Percentiles rank a stretch among this genome's conserved stretches.
Evolutionary conservation across 2,797 vertebrate species (phyloP).

Genomic region (Xenopus petersii): DNA sequence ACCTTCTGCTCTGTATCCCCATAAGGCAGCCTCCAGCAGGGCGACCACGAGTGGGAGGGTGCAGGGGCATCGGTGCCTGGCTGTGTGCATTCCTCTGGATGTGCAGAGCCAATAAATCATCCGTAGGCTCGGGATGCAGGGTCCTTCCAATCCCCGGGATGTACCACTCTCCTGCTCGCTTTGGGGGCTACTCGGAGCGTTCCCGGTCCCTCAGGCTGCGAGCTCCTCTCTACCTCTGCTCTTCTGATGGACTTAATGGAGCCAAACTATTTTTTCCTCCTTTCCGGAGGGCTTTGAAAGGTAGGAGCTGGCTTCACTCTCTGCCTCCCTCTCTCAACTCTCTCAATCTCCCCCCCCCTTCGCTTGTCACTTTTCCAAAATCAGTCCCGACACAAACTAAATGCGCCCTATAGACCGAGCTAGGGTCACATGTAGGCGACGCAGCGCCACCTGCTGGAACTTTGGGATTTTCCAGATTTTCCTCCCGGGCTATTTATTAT

Average conservation of each 20-base stretch:
- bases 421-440: constrained; percentile 14
- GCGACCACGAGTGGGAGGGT: neutral
- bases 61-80: constrained; percentile 18
- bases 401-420: constrained; percentile 50
- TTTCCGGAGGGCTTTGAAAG: constrained; percentile 42
- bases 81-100: constrained; percentile 26
- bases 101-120: constrained; percentile 23
- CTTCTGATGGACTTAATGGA: constrained; percentile 24
- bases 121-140: constrained; percentile 1
- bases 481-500: too few relatives aligned
- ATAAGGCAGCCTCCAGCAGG: neutral
- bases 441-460: constrained; percentile 65
- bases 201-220: constrained; percentile 25
- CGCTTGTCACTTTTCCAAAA: constrained; percentile 57
- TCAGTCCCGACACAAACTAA: constrained; percentile 5
- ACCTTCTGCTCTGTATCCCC: constrained; percentile 11
- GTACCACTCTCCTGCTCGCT: neutral
- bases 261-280: constrained; percentile 43
- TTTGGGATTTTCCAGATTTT: too few relatives aligned
- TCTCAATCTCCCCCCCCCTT: constrained; percentile 49
- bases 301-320: constrained; percentile 43
- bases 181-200: neutral
- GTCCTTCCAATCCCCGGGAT: constrained; percentile 23
- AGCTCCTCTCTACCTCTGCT: constrained; percentile 27
- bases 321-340: constrained; percentile 40